These are phyloP conservation scores for Drosophila dives DNA, from an alignment of 2,888 invertebrate genomes.

Conservation along the genomic window DNA sequence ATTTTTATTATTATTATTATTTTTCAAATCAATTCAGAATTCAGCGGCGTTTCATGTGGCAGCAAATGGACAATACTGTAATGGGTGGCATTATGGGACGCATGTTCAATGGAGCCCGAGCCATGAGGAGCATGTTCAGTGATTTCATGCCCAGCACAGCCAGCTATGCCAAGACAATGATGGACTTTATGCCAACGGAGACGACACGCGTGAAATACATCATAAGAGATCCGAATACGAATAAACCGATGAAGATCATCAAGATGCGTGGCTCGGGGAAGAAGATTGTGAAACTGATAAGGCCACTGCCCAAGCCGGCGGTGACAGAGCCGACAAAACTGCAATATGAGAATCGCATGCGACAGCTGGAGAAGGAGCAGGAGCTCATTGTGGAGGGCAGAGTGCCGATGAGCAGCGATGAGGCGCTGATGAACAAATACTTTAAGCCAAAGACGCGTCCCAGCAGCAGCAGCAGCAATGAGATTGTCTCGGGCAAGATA, in stretches of 20 bases:
- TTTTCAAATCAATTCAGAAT: constrained; percentile 51
- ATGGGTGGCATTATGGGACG: constrained; percentile 78
- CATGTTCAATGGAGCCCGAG: constrained; percentile 74
- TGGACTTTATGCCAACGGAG: constrained; percentile 77
- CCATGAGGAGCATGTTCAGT: constrained; percentile 79
- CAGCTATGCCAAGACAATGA: constrained; percentile 45
- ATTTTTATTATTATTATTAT: too few species aligned
- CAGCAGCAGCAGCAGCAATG: constrained; percentile 42
- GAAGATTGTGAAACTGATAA: constrained; percentile 71
- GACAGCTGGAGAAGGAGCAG: constrained; percentile 81
- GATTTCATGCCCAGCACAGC: constrained; percentile 68
- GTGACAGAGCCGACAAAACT: constrained; percentile 40
- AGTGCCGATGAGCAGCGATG: constrained; percentile 63
- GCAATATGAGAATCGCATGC: constrained; percentile 67
- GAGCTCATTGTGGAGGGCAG: constrained; percentile 82
- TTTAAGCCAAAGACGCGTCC: constrained; percentile 48
- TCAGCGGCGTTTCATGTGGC: constrained; percentile 85
- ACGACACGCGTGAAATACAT: constrained; percentile 81
- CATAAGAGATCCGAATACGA: constrained; percentile 79
- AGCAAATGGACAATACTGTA: constrained; percentile 81
- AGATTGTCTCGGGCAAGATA: constrained; percentile 74
- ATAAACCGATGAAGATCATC: constrained; percentile 80
- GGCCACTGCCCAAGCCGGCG: constrained; percentile 62
- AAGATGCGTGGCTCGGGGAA: constrained; percentile 76
- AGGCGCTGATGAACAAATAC: constrained; percentile 66